These are phyloP conservation scores for Noctua janthe DNA, from an alignment of 2,888 invertebrate species.

Conservation along the genomic window DNA sequence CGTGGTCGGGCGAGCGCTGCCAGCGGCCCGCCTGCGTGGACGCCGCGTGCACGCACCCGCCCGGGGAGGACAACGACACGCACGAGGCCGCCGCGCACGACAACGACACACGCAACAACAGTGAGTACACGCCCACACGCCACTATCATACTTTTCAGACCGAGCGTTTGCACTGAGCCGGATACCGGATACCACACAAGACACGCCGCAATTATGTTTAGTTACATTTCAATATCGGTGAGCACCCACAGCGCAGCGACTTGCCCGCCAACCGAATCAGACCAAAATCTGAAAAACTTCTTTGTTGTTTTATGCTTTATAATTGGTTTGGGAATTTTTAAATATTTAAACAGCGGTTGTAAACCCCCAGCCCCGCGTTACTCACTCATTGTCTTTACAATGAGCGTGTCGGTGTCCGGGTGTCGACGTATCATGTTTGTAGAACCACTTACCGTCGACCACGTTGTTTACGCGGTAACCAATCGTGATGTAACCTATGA, in stretches of 20 bases:
- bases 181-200: background rate
- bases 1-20: slow-evolving; percentile 92
- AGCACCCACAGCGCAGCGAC: background rate
- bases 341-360: background rate
- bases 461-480: background rate
- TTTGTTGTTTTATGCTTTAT: background rate
- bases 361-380: background rate
- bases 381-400: background rate
- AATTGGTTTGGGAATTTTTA: background rate
- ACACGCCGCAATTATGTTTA: background rate
- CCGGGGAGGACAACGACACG: slow-evolving; percentile 39
- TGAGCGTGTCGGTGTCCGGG: too few relatives aligned
- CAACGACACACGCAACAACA: slow-evolving; percentile 36
- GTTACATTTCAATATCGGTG: background rate
- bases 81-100: slow-evolving; percentile 21
- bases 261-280: too few relatives aligned
- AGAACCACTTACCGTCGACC: slow-evolving; percentile 3
- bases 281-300: background rate
- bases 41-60: slow-evolving; percentile 81
- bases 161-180: background rate
- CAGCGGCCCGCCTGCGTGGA: slow-evolving; percentile 92
- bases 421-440: background rate
- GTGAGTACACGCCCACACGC: slow-evolving; percentile 17
- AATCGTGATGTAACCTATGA: slow-evolving; percentile 5
- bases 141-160: background rate